Evolutionary conservation across 2,797 vertebrate genomes (phyloP).

Genomic region (Helostoma temminkii): DNA sequence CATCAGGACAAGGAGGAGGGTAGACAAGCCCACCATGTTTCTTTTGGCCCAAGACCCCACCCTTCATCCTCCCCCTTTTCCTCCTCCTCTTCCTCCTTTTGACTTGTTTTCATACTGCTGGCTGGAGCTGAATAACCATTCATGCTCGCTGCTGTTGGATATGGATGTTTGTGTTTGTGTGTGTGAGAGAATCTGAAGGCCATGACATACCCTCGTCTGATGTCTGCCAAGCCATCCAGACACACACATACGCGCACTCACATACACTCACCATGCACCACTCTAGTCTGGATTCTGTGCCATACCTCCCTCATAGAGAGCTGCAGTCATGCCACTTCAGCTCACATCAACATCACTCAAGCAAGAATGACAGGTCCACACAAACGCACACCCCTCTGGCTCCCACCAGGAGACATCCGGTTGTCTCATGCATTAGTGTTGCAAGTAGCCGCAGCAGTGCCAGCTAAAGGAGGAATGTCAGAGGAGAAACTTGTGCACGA

Average conservation of each 20-base stretch:
- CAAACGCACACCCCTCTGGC: constrained; percentile 9
- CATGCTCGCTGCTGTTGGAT: constrained; percentile 76
- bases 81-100: constrained; percentile 71
- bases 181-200: constrained; percentile 62
- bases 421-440: constrained; percentile 57
- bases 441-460: constrained; percentile 38
- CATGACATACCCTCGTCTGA: constrained; percentile 73
- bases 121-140: constrained; percentile 83
- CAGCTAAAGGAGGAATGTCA: constrained; percentile 57
- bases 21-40: constrained; percentile 78
- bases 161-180: constrained; percentile 68
- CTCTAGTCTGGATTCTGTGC: constrained; percentile 54
- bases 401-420: constrained; percentile 70
- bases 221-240: constrained; percentile 71
- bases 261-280: constrained; percentile 16
- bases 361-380: constrained; percentile 52
- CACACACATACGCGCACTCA: constrained; percentile 38
- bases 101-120: constrained; percentile 83
- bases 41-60: constrained; percentile 76
- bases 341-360: constrained; percentile 68
- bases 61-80: constrained; percentile 59
- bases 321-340: constrained; percentile 59
- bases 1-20: constrained; percentile 78
- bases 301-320: constrained; percentile 68
- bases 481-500: constrained; percentile 54